Conservation (phyloP, 2,113 vertebrate genomes). For the Pleuronectes platessa region DNA sequence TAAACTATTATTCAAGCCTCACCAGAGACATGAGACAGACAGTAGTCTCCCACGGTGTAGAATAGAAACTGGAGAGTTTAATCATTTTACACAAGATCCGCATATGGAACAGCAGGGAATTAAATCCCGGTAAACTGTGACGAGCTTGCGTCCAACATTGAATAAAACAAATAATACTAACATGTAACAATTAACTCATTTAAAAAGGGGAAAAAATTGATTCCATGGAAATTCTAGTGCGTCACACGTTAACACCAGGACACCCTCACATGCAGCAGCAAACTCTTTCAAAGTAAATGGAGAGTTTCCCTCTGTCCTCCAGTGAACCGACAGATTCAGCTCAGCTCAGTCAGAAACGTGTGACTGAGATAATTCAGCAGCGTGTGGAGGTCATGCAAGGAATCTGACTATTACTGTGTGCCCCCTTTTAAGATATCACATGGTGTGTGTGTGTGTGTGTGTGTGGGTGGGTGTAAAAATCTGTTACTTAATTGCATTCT, state of each 20-base stretch:
- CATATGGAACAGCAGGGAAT: not conserved
- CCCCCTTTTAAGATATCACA: conserved; percentile 18
- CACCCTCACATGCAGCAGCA: too few species aligned
- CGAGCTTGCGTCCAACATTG: not conserved
- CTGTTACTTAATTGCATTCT: not conserved
- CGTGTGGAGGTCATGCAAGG: conserved; percentile 27
- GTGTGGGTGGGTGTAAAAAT: not conserved
- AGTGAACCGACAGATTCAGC: too few species aligned
- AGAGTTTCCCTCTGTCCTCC: not conserved
- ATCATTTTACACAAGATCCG: not conserved
- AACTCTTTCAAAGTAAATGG: too few species aligned
- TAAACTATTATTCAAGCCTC: not conserved
- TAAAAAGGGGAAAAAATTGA: too few species aligned
- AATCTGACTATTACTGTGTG: not conserved
- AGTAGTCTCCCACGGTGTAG: too few species aligned
- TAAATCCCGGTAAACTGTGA: not conserved
- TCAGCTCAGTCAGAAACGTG: conserved; percentile 4
- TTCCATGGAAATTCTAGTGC: too few species aligned
- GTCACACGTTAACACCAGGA: too few species aligned
- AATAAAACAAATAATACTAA: not conserved
- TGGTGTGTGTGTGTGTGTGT: conserved; percentile 6
- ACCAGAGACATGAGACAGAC: too few species aligned
- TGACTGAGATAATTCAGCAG: conserved; percentile 41
- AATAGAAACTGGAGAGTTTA: too few species aligned
- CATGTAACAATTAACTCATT: too few species aligned